These are phyloP conservation scores for Boloria euphrosyne DNA, from an alignment of 2,888 invertebrate genomes.

Conservation along the genomic window DNA sequence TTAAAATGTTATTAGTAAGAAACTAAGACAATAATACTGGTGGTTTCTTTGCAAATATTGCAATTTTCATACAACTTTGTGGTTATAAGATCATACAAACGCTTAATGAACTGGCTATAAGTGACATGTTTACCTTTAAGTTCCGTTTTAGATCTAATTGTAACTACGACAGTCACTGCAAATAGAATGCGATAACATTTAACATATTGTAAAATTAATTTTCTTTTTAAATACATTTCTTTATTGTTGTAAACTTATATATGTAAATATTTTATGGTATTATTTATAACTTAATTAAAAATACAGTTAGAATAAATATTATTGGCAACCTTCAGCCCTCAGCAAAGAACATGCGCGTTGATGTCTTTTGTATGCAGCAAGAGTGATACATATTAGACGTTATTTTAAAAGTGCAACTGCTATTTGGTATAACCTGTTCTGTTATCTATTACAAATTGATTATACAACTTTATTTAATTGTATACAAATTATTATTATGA, in stretches of 20 bases:
- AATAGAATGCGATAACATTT: neutral
- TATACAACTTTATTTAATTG: neutral
- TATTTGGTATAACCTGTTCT: neutral
- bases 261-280: neutral
- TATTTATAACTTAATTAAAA: neutral
- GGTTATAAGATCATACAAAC: constrained; percentile 3
- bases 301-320: neutral
- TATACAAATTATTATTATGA: neutral
- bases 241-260: neutral
- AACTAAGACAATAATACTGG: too few species aligned
- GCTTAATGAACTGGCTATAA: neutral
- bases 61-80: neutral
- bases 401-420: too few species aligned
- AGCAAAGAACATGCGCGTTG: constrained; percentile 18
- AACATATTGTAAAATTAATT: neutral
- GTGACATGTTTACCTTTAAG: constrained; percentile 26
- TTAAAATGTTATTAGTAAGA: neutral
- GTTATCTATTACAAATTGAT: neutral
- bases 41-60: neutral
- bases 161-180: neutral
- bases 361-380: constrained; percentile 25
- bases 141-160: constrained; percentile 7
- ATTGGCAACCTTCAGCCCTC: constrained; percentile 18
- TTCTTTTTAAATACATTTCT: neutral
- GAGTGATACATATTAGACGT: neutral